Evolutionary conservation across 2,888 invertebrate genomes (phyloP), one percentile per base, ranked within the genome.

Genomic region (Drosophila macrospina): DNA sequence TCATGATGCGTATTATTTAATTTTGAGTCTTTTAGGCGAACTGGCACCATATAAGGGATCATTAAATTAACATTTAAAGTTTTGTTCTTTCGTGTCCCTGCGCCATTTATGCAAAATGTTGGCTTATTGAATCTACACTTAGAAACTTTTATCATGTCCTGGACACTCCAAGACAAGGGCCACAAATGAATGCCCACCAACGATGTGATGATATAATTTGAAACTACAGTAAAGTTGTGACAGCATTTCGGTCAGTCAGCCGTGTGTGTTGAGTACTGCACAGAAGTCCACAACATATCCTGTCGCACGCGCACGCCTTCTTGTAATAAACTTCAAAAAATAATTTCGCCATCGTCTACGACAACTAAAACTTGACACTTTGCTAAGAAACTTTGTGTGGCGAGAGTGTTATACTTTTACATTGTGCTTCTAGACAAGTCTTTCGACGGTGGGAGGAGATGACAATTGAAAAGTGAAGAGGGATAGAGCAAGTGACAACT

Each of bases 291-390:
- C 45, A 62, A 59, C 48, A 76, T 66, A 71, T 67, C 69, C 80
- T 51, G 59, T 51, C 54, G 67, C 67, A 65, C 59, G 64, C 70
- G 56, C 67, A 50, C 65, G 73, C 69, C 74, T 69, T 62, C 63
- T 66, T 73, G 70, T 69, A 87, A 80, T 86, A 82, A 86, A 84
- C 74, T 86, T 88, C 69, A 88, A 88, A 86, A 86, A 83, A 86
- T 82, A 86, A 83, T 83, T 86, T 82, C 52, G 32, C 59, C 83
- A 72, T 48, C 86, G 78, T 79, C 81, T 80, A 69, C 77, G 85
- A 86, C 89, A 85, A 81, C 89, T 88, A 86, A 84, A 85, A 86
- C 84, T 88, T 85, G 87, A 88, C 88, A 86, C 87, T 85, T 88
- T 84, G 60, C 81, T 48, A 83, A 69, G 76, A 83, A 88, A 86